phyloP scores from a whole-genome alignment of 2,888 invertebrate genomes.

The Netelia inedita region DNA sequence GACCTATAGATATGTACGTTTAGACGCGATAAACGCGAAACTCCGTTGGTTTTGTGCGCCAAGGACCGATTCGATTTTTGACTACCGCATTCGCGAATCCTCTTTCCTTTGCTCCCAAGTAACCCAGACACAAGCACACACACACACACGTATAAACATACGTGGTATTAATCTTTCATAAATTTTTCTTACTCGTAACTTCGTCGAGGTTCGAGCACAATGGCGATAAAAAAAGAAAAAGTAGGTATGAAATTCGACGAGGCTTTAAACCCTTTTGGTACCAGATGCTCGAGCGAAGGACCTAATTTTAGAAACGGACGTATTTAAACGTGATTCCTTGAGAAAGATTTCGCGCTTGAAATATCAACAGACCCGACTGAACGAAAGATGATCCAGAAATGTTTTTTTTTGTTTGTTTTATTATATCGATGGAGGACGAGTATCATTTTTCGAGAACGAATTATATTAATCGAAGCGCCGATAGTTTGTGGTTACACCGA shows the following conservation, averaged over 20 bases:
- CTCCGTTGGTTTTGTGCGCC: conserved; percentile 30
- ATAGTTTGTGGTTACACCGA: not conserved
- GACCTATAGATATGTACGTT: not conserved
- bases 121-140: not conserved
- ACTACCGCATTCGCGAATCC: conserved; percentile 41
- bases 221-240: conserved; percentile 5
- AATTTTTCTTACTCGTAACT: conserved; percentile 21
- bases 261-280: conserved; percentile 5
- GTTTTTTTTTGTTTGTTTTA: too few species aligned
- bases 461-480: not conserved
- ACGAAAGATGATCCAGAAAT: not conserved
- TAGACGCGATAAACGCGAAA: conserved; percentile 29
- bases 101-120: conserved; percentile 1
- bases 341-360: not conserved
- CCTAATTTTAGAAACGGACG: not conserved
- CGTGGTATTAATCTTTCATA: conserved; percentile 47
- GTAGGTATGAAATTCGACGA: not conserved
- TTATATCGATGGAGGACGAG: too few species aligned
- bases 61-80: conserved; percentile 57
- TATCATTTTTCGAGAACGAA: not conserved
- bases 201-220: conserved; percentile 8
- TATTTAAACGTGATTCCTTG: not conserved
- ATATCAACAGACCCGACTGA: not conserved
- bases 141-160: conserved; percentile 12
- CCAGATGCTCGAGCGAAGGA: not conserved